These are phyloP conservation scores for Clarias macrocephalus DNA, from an alignment of 2,113 vertebrate species.

Conservation along the genomic window DNA sequence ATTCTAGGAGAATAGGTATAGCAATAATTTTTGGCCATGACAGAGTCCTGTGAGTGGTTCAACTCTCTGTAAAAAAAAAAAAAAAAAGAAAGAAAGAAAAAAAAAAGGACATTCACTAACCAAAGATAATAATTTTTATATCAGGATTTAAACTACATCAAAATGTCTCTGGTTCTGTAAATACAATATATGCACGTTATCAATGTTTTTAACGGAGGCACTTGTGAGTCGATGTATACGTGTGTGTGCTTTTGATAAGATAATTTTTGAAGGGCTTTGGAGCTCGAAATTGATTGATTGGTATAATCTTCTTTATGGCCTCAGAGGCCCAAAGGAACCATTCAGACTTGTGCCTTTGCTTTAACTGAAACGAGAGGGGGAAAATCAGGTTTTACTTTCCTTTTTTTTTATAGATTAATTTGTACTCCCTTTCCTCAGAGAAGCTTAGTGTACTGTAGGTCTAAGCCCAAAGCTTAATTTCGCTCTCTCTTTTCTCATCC, in stretches of 20 bases:
- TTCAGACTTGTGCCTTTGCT: not conserved
- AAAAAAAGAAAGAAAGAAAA: not conserved
- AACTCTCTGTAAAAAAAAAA: not conserved
- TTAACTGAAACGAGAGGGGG: not conserved
- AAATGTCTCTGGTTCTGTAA: not conserved
- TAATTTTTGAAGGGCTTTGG: not conserved
- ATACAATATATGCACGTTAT: not conserved
- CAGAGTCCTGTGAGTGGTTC: too few relatives aligned
- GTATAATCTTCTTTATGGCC: constrained; percentile 27
- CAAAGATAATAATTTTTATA: not conserved
- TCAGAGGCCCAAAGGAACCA: constrained; percentile 3
- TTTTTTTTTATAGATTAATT: constrained; percentile 32
- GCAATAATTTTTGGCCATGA: too few relatives aligned
- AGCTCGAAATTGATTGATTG: constrained; percentile 19
- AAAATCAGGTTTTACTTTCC: constrained; percentile 4
- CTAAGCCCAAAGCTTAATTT: constrained; percentile 31
- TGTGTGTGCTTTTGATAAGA: constrained; percentile 2
- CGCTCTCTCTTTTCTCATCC: constrained; percentile 10
- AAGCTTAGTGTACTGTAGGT: constrained; percentile 22
- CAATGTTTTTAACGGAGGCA: not conserved
- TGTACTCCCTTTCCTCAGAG: constrained; percentile 17
- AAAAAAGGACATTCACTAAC: too few relatives aligned
- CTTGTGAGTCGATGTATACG: not conserved
- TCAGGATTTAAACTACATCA: constrained; percentile 1
- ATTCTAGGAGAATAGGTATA: too few relatives aligned